These are phyloP conservation scores for Petaurus breviceps DNA, from an alignment of 2,113 vertebrate species.

Conservation along the genomic window DNA sequence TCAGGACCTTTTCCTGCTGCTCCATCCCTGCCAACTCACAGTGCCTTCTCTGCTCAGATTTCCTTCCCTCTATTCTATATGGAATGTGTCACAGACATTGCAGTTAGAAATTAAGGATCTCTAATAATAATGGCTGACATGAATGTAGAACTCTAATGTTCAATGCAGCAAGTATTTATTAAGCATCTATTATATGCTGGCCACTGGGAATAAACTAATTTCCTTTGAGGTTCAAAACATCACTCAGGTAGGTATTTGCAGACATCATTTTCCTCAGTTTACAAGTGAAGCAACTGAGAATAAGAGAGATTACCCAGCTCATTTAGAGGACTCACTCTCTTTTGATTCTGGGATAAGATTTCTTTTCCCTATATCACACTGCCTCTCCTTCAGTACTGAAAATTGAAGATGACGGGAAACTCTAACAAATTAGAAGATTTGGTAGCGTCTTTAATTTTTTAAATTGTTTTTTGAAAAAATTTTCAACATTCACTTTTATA, in stretches of 20 bases:
- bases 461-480: no score
- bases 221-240: not conserved
- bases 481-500: no score
- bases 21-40: not conserved
- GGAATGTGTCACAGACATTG: not conserved
- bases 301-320: not conserved
- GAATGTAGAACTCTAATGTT: not conserved
- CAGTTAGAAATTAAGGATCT: not conserved
- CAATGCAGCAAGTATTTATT: not conserved
- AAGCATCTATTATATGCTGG: not conserved
- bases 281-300: not conserved
- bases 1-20: not conserved
- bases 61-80: not conserved
- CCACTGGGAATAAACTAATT: not conserved
- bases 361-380: not conserved
- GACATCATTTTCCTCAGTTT: not conserved
- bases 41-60: not conserved
- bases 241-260: not conserved
- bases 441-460: not conserved
- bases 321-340: not conserved
- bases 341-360: not conserved
- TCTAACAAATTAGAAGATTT: not conserved
- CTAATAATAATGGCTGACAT: not conserved
- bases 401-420: not conserved
- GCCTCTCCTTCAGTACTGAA: not conserved